A percentile compares a stretch with the other conserved stretches of the same genome.
These are phyloP conservation scores for Thunnus thynnus DNA, from an alignment of 2,113 vertebrate genomes.

Conservation along the genomic window DNA sequence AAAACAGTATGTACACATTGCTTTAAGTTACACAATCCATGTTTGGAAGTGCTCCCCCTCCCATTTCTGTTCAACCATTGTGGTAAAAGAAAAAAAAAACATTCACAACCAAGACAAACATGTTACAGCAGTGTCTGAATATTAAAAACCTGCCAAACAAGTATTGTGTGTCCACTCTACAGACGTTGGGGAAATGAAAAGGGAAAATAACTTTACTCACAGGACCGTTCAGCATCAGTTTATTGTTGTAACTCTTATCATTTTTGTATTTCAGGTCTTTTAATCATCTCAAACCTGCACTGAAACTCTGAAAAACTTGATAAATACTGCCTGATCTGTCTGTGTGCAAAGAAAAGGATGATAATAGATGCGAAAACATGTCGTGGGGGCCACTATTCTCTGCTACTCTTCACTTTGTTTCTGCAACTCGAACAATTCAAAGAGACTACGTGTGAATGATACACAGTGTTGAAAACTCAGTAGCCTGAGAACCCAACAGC, in stretches of 20 bases:
- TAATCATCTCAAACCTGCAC: neutral
- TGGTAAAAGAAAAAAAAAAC: slow-evolving; percentile 31
- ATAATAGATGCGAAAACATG: neutral
- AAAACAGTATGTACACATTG: slow-evolving; percentile 79
- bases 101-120: slow-evolving; percentile 5
- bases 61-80: slow-evolving; percentile 36
- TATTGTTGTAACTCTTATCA: neutral
- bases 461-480: slow-evolving; percentile 50
- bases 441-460: slow-evolving; percentile 50
- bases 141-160: slow-evolving; percentile 10
- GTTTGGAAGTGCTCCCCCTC: slow-evolving; percentile 44
- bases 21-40: slow-evolving; percentile 66
- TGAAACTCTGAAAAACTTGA: neutral
- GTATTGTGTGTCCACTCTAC: neutral
- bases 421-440: slow-evolving; percentile 1
- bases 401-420: neutral
- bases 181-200: neutral
- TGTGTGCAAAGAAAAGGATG: neutral
- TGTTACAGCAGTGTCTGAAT: neutral
- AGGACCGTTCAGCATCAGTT: no score
- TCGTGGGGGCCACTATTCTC: no score
- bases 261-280: neutral
- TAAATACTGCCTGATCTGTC: neutral
- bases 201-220: neutral
- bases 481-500: slow-evolving; percentile 37